Conservation (phyloP, 2,113 vertebrate species). For the Ardeotis arabs region DNA sequence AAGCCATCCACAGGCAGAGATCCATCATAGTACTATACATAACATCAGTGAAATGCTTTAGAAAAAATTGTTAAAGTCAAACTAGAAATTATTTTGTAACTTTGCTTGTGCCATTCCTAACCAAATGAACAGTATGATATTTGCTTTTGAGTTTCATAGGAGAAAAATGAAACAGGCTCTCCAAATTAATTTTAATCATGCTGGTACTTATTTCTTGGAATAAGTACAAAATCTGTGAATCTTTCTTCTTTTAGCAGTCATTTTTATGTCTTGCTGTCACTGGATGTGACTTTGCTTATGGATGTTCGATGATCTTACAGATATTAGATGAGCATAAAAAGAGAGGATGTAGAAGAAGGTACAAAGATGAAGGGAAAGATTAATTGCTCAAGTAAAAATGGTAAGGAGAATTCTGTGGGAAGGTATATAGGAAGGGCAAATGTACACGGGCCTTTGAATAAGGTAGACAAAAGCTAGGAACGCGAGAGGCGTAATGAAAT, state of each 20-base stretch:
- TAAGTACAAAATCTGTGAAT: neutral
- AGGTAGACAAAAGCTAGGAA: neutral
- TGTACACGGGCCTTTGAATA: neutral
- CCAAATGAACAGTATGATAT: neutral
- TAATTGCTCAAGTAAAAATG: neutral
- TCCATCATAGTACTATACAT: neutral
- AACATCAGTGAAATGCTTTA: neutral
- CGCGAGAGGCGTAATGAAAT: neutral
- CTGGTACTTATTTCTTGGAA: neutral
- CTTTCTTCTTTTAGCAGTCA: neutral
- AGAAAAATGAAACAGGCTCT: neutral
- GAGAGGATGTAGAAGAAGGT: accelerated
- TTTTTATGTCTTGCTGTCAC: neutral
- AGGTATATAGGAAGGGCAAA: neutral
- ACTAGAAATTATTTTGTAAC: neutral
- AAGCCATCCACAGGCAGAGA: neutral
- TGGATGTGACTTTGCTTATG: neutral
- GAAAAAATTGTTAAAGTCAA: neutral
- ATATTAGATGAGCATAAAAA: neutral
- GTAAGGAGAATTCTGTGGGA: neutral
- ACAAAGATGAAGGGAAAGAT: neutral
- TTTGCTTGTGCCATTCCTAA: neutral
- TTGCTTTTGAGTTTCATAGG: neutral
- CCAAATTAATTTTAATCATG: neutral
- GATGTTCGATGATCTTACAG: neutral